These are phyloP conservation scores for Spheniscus mendiculus DNA, from an alignment of 2,113 vertebrate species.

Conservation along the genomic window DNA sequence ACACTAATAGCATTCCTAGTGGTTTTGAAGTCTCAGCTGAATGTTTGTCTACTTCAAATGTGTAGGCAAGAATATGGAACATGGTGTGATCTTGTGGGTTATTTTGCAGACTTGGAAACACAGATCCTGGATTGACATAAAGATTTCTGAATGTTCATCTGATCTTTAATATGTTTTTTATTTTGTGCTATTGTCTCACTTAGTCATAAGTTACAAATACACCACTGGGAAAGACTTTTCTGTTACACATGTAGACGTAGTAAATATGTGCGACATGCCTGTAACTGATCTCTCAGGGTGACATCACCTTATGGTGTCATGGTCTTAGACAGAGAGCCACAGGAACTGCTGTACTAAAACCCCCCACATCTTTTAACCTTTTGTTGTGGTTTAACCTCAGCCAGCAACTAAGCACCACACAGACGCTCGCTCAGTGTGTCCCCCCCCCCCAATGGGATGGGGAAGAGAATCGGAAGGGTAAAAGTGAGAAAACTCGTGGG, in stretches of 20 bases:
- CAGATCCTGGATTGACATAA: not conserved
- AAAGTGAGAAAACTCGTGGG: no score
- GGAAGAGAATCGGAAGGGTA: no score
- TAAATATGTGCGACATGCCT: not conserved
- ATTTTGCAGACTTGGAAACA: not conserved
- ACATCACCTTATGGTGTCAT: not conserved
- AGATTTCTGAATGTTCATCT: not conserved
- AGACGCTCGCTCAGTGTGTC: no score
- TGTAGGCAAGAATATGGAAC: not conserved
- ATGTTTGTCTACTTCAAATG: not conserved
- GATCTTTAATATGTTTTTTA: not conserved
- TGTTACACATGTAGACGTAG: not conserved
- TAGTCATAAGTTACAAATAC: not conserved
- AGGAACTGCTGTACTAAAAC: not conserved
- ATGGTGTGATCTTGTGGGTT: not conserved
- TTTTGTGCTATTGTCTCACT: not conserved
- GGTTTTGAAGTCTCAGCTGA: not conserved
- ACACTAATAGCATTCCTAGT: not conserved
- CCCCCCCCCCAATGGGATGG: no score
- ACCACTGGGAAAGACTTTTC: not conserved
- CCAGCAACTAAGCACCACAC: no score
- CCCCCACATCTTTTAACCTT: not conserved
- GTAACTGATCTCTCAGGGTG: not conserved
- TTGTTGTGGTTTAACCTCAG: no score
- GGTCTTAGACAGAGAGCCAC: not conserved